Base-by-base conservation (phyloP, 2,888 invertebrate genomes). In the Chironomus tentans region DNA sequence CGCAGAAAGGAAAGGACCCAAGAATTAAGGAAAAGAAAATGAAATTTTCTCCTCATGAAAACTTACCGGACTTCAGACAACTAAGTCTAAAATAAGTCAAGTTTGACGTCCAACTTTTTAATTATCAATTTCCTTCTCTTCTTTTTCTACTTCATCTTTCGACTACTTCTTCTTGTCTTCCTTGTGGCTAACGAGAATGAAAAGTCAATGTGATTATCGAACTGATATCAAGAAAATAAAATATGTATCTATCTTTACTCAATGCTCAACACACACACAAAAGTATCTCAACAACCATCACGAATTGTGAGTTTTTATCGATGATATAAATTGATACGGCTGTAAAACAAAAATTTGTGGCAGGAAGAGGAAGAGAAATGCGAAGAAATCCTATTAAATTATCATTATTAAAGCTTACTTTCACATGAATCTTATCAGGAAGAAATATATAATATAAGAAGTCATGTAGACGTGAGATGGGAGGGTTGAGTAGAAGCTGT, bases 391-490 rank as follows among this genome's bases (percentile, higher is more conserved):
- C 56, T 28, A 73, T 73, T 73, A 73, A 73, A 73, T 73, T 73
- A 73, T 73, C 62, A 74, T 74, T 74, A 74, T 74, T 68, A 68
- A 68, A 71, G 62, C 72, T 62, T 28, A 7, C 72, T 28, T 62
- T 72, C 62, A 28, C 71, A 71, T 24, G 61, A 28, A 50, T 13
- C 72, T 62, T 72, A 72, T 72, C 72, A 62, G 12, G 56, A 56
- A 10, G 15, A 50, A 56, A 56, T 18, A 56, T 18, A 18, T 18
- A 56, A 56, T 56, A 15, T 56, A 10, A 38, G 10, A 2, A 38
- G 38, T 10, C 38, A 4, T 38, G 38, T 10, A 38, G 10, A 38
- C 10, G 2, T 7, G 10, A 38, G 10, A 10, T 38, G 7, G 38
- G 38, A 6, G 7, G 38, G 10, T 38, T 38, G 10, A 38, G 38